Base-by-base conservation (phyloP, 2,888 invertebrate species). In the Lordiphosa andalusiaca region DNA sequence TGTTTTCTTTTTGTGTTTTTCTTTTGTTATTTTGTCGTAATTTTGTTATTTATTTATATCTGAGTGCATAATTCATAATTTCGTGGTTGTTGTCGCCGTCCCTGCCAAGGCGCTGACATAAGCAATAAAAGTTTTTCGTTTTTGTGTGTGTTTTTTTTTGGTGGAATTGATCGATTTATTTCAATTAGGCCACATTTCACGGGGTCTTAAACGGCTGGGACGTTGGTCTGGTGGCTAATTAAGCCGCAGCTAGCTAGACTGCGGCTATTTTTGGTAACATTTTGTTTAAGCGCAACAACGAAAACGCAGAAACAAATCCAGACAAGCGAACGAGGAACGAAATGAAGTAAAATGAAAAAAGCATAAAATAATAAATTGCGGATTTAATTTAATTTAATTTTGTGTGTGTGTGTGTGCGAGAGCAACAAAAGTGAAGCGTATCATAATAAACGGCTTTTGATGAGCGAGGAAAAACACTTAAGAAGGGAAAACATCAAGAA, bases 321-420 rank as follows among this genome's bases (percentile, higher is more conserved):
- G n/a, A n/a, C 13, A 9, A 12, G 25, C 40, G 50, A 47, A 33
- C 12, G n/a, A 16, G 47, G 63, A 65, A 53, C 52, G 42, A 59
- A 51, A 33, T 16, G 30, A 56, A 56, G 56, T 23, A 19, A 52
- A 73, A 69, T 65, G 60, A 65, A 68, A 64, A 64, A 69, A 58
- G 50, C 64, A 72, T 70, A 67, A 69, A 75, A 78, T 73, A 75
- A 80, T 83, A 73, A 83, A 80, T 75, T 67, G 67, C 58, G 76
- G 66, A 74, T 74, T 81, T 73, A 81, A 80, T 84, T 81, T 73
- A 81, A 80, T 84, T 78, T 71, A 84, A 84, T 78, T 84, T 83
- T 51, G 46, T 64, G 40, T 12, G 47, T 35, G 49, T 37, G 13
- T 35, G 10, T 35, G 10, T n/a, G 35, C 3, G 21, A n/a, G 55